Evolutionary conservation across 2,888 invertebrate genomes (phyloP).

Genomic region (Coelinius sp.): DNA sequence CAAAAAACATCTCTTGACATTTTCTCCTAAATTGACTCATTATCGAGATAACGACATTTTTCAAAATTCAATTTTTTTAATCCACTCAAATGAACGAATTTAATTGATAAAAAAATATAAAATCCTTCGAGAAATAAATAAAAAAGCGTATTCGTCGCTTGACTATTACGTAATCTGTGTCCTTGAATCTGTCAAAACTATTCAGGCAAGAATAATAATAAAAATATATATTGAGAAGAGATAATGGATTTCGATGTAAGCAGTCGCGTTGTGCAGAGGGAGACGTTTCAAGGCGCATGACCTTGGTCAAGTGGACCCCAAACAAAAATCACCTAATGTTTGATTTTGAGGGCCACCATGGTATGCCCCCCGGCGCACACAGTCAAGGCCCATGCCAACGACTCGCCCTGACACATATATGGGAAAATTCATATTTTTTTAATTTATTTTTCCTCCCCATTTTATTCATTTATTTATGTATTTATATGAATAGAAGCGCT

Average conservation of each 20-base stretch:
- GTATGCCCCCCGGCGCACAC: conserved; percentile 39
- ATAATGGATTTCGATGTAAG: background rate
- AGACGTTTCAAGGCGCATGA: background rate
- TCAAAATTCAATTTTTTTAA: too few species aligned
- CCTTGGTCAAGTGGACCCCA: conserved; percentile 18
- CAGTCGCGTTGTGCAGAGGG: background rate
- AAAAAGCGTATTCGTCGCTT: background rate
- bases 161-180: background rate
- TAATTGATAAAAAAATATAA: background rate
- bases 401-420: conserved; percentile 67
- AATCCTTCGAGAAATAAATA: background rate
- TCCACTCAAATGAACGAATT: too few species aligned
- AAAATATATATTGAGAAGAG: background rate
- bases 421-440: background rate
- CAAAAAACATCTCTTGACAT: too few species aligned
- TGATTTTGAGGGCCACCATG: conserved; percentile 42
- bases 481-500: background rate
- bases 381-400: conserved; percentile 61
- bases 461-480: background rate
- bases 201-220: background rate
- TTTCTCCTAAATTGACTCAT: too few species aligned
- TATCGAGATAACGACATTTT: too few species aligned
- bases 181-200: background rate
- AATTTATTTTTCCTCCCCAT: background rate
- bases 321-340: conserved; percentile 53